Conservation (phyloP, 2,888 invertebrate species). For the Synergus japonicus region DNA sequence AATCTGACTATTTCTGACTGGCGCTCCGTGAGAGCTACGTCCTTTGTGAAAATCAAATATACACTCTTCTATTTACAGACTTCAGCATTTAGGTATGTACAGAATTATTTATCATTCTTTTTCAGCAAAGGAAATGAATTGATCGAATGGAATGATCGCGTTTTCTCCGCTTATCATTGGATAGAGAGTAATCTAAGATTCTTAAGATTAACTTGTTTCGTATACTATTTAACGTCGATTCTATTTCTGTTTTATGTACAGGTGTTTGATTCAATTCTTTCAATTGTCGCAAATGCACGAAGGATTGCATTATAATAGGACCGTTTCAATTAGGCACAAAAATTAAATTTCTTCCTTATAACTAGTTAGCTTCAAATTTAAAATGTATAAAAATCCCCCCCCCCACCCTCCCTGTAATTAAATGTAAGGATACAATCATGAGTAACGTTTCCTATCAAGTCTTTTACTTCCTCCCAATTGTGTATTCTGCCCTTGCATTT, state of each 20-base stretch:
- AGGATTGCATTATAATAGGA: constrained; percentile 2
- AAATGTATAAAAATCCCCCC: background rate
- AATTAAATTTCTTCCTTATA: constrained; percentile 12
- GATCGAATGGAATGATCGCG: constrained; percentile 25
- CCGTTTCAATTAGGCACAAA: constrained; percentile 19
- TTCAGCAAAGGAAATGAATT: background rate
- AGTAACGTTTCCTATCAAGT: constrained; percentile 35
- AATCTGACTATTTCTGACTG: constrained; percentile 24
- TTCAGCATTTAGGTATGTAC: background rate
- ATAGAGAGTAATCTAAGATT: constrained; percentile 17
- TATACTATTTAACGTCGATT: background rate
- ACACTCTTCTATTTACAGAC: constrained; percentile 33
- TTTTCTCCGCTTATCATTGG: constrained; percentile 19
- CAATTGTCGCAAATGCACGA: constrained; percentile 12
- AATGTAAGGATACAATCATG: constrained; percentile 17
- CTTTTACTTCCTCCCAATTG: constrained; percentile 35
- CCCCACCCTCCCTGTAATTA: constrained; percentile 7
- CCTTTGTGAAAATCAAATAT: constrained; percentile 30
- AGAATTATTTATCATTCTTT: constrained; percentile 28
- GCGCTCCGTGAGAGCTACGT: constrained; percentile 34
- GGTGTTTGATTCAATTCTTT: constrained; percentile 24
- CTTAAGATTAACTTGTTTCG: constrained; percentile 7
- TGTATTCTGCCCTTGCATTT: background rate
- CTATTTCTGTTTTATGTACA: constrained; percentile 4
- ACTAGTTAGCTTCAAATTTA: background rate